Base-by-base conservation (phyloP, 2,797 vertebrate genomes). In the Petrocephalus sullivani region DNA sequence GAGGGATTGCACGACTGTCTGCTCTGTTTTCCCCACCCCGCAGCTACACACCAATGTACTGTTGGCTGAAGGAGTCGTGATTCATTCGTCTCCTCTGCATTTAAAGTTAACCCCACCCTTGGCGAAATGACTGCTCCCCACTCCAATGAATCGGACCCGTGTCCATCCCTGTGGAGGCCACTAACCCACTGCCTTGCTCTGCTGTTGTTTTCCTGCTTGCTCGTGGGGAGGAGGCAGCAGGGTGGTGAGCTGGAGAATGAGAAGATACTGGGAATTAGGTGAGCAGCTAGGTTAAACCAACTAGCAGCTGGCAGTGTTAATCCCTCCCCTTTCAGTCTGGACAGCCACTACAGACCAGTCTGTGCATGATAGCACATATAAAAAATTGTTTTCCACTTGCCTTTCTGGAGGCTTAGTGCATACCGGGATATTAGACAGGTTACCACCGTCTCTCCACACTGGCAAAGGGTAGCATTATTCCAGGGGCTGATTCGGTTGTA, bases 61-160 rank as follows among this genome's bases (percentile, higher is more conserved):
- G 6, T 64, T 49, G 78, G 46, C 87, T 83, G 3, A 58, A 33
- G n/a, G 33, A 60, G 37, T 51, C 21, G 33, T 49, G 41, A 53
- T 84, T 88, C 87, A 84, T 84, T 84, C 53, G n/a, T 53, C 10
- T 85, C 49, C 64, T 23, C 21, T 67, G 16, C 41, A 64, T 37
- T 67, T 57, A 51, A n/a, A 41, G 81, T 37, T 85, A 23, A 54
- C 46, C 16, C 64, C 64, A 10, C 58, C 14, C 41, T 37, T 46
- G 61, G 14, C 60, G 83, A 88, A 90, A 91, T 91, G 10, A 82
- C 88, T 86, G 4, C 87, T 56, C 51, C 14, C 41, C 75, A 81
- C 21, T 53, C 51, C 46, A 60, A 53, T 53, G 19, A 56, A 58
- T 53, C 61, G 9, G 2, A 28, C 21, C 51, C 21, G 21, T 7